Evolutionary conservation across 2,113 vertebrate genomes (phyloP).

Genomic region (Halcyon senegalensis): DNA sequence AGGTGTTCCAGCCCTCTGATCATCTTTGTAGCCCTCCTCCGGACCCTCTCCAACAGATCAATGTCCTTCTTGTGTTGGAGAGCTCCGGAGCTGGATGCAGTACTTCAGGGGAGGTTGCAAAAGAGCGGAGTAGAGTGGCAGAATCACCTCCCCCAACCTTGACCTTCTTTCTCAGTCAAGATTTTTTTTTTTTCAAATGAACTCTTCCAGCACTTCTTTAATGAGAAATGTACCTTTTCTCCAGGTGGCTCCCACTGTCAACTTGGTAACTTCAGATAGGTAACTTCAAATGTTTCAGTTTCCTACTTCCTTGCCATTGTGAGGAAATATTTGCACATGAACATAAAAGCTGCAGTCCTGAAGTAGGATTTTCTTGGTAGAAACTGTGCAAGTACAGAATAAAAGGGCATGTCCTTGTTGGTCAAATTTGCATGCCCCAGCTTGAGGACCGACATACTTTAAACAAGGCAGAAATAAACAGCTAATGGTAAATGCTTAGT

Average conservation of each 20-base stretch:
- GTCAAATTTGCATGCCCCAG: neutral
- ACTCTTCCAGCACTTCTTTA: neutral
- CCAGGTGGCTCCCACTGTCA: neutral
- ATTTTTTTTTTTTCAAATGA: neutral
- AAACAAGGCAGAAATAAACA: neutral
- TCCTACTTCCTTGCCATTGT: neutral
- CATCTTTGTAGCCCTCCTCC: too few species aligned
- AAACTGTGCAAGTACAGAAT: neutral
- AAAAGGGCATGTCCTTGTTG: neutral
- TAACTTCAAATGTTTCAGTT: neutral
- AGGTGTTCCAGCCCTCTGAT: too few species aligned
- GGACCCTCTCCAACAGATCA: too few species aligned
- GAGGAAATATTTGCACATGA: neutral
- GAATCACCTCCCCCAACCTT: too few species aligned
- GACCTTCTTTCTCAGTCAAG: neutral
- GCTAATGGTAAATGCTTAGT: neutral
- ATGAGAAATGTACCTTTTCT: neutral
- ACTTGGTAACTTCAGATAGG: neutral
- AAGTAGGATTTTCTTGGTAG: neutral
- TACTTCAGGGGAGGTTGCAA: too few species aligned
- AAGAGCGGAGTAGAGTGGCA: too few species aligned
- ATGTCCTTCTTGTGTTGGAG: too few species aligned
- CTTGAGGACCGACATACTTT: neutral
- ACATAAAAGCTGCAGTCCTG: neutral
- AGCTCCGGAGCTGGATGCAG: too few species aligned